phyloP scores from a whole-genome alignment of 2,797 vertebrate species.

The Iguana delicatissima region DNA sequence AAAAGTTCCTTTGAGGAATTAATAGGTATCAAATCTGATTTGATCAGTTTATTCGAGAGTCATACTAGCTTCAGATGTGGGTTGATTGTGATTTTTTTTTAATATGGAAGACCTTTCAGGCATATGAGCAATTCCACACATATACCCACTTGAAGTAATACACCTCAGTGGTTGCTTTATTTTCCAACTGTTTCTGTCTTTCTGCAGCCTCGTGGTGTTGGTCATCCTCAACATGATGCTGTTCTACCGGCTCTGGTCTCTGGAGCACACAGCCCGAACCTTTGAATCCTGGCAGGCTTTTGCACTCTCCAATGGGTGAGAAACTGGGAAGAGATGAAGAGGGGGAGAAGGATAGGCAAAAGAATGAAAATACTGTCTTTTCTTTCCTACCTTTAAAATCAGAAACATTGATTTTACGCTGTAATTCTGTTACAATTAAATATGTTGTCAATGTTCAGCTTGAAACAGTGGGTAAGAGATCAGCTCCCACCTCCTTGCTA shows the following conservation, averaged over 20 bases:
- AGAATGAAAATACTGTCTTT: rapidly evolving
- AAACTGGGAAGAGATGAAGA: neutral
- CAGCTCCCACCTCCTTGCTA: neutral
- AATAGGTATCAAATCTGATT: neutral
- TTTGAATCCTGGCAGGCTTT: conserved; percentile 93
- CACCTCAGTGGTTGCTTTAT: neutral
- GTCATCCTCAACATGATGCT: conserved; percentile 92
- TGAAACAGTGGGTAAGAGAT: neutral
- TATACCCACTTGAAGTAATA: neutral
- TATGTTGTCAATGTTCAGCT: neutral
- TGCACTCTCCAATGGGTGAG: conserved; percentile 84
- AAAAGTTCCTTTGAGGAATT: neutral
- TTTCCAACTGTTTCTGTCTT: conserved; percentile 14
- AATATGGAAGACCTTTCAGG: neutral
- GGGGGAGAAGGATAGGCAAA: neutral
- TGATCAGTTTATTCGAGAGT: neutral
- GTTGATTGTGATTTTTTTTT: too few species aligned
- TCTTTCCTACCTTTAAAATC: neutral
- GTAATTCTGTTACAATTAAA: neutral
- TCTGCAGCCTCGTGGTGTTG: conserved; percentile 87
- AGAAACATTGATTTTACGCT: neutral
- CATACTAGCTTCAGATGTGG: neutral
- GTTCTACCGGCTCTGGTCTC: conserved; percentile 92
- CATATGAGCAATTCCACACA: neutral
- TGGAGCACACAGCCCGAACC: conserved; percentile 90